Base-by-base conservation (phyloP, 2,113 vertebrate species). In the Beaufortia kweichowensis region DNA sequence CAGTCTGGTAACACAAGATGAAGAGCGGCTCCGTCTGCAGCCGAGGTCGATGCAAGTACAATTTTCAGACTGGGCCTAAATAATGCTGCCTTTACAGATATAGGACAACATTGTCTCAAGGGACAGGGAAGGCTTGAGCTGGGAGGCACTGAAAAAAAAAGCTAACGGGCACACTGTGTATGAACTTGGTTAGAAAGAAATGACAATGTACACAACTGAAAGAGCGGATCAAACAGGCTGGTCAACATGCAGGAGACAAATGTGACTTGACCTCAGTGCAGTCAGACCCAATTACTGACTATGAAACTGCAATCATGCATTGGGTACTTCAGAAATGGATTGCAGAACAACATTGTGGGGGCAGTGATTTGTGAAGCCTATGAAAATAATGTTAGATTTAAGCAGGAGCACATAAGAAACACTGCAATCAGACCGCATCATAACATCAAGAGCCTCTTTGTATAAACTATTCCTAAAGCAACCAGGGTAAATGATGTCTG, bases 251-350 rank as follows among this genome's bases (percentile, higher is more conserved):
- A 15, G 63, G 53, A 68, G 50, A 71, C 33, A 43, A 23, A 62
- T 17, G 31, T 15, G 29, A 67, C 43, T 21, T 59, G 10, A 67
- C 59, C 67, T 73, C 17, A 28, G 33, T 33, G 21, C n/a, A 33
- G 28, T n/a, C 55, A 60, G 74, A 64, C 60, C 29, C 61, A 65
- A 80, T 77, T 67, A 77, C 55, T 50, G 50, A 23, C 59, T 65
- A 53, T 9, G 41, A 55, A 70, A 43, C 67, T 28, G 59, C 67
- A 56, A 72, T 72, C 19, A 11, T 60, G 57, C 60, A 29, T 10
- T 59, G 12, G 17, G 57, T 63, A n/a, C 48, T 48, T 29, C 29
- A 53, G 35, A 66, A 77, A 76, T 57, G 72, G 59, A 56, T 14
- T 63, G 31, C 7, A 24, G 33, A 33, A 26, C 26, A 31, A 39